phyloP scores from a whole-genome alignment of 2,888 invertebrate species.

The Pachydiplax longipennis region DNA sequence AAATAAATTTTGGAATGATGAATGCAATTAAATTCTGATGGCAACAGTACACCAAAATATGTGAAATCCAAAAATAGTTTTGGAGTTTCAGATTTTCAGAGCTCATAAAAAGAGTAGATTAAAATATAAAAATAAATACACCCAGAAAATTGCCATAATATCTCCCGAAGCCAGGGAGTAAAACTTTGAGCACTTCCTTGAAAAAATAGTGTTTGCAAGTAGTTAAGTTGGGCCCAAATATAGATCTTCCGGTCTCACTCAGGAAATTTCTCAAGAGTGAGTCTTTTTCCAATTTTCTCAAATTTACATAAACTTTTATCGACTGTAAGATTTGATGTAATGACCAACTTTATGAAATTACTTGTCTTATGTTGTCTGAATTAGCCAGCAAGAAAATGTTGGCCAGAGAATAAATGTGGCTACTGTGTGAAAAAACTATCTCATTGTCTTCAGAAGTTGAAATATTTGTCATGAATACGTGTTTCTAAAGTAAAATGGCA shows the following conservation, averaged over 20 bases:
- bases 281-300: background rate
- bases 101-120: no score
- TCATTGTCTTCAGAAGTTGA: background rate
- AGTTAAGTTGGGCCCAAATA: background rate
- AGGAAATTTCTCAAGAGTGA: background rate
- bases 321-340: background rate
- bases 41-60: no score
- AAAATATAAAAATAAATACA: no score
- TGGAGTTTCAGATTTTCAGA: no score
- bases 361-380: background rate
- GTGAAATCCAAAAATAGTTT: no score
- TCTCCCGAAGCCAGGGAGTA: no score
- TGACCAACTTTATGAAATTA: background rate
- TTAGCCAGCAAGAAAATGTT: background rate
- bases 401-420: background rate
- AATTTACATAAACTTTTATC: background rate
- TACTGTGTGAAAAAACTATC: background rate
- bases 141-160: no score
- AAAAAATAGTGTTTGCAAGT: no score
- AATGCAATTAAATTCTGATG: no score
- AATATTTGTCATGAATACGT: background rate
- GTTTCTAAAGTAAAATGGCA: background rate
- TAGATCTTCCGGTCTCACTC: background rate
- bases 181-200: no score
- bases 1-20: no score